phyloP scores from a whole-genome alignment of 1,140 invertebrate species.

The Megalonaias nervosa region DNA sequence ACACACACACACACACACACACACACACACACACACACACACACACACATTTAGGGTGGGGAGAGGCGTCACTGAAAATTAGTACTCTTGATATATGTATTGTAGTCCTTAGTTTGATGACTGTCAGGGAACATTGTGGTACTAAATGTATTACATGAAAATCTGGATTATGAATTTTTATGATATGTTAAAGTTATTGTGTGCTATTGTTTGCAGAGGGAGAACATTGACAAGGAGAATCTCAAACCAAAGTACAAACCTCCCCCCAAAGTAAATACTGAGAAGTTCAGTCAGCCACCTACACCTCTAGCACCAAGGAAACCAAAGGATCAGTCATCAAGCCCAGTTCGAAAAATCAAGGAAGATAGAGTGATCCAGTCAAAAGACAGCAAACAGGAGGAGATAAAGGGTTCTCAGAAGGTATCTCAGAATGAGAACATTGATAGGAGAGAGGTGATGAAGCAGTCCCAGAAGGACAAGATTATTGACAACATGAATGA shows the following conservation, averaged over 20 bases:
- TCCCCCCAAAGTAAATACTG: conserved; percentile 47
- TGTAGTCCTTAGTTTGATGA: too few relatives aligned
- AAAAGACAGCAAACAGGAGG: conserved; percentile 16
- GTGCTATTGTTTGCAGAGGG: too few relatives aligned
- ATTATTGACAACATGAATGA: conserved; percentile 55
- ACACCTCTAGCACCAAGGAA: conserved; percentile 47
- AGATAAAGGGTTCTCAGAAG: not conserved
- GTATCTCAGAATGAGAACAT: conserved; percentile 16
- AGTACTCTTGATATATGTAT: too few relatives aligned
- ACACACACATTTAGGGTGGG: too few relatives aligned
- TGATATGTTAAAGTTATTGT: too few relatives aligned
- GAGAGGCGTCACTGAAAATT: too few relatives aligned
- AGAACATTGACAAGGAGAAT: too few relatives aligned
- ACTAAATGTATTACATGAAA: too few relatives aligned
- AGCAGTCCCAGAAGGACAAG: conserved; percentile 47
- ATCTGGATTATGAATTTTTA: too few relatives aligned
- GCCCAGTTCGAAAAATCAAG: conserved; percentile 11
- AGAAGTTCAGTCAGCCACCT: conserved; percentile 32
- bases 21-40: too few relatives aligned
- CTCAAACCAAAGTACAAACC: conserved; percentile 3
- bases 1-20: too few relatives aligned
- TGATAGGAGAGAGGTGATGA: conserved; percentile 13
- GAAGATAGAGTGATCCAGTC: conserved; percentile 16
- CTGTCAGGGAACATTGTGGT: too few relatives aligned
- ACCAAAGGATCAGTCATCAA: conserved; percentile 20